Evolutionary conservation across 2,888 invertebrate genomes (phyloP), one percentile per base, ranked within the genome.

Genomic region (Dexiosoma caninum): DNA sequence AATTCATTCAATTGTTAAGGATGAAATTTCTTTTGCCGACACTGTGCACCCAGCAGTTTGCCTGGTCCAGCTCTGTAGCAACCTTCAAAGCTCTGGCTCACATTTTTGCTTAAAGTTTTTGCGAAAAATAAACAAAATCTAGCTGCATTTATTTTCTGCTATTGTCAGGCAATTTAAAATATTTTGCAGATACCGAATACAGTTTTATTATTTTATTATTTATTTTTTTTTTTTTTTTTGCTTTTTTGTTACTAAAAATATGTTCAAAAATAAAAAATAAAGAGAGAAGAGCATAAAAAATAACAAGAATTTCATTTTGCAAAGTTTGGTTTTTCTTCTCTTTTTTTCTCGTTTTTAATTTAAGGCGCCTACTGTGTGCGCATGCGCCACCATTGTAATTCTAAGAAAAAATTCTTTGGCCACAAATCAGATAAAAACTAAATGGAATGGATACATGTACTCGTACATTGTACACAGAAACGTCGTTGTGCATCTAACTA

Each of bases 341-440:
- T 16, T 42, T 8, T 21, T 21, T 46, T 21, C 8, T 23, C 4
- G 12, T 32, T 64, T 44, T 62, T 14, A 35, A 72, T 53, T 78
- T 37, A 57, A 66, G 80, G 80, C 80, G 74, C 78, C 78, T 78
- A 69, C 62, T 78, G 62, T 72, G 67, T 62, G 78, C 74, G 80
- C 80, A 80, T 80, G 80, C 75, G 80, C 80, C 80, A 80, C 79
- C n/a, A 69, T 69, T 23, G 66, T 69, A 71, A 71, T 80, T 80
- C 80, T 71, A 46, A 76, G 80, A 80, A 80, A 46, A 59, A 76
- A 75, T 76, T 71, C 75, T 44, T 46, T 66, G 19, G 62, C 46
- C 40, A 66, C 42, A 59, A 44, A 59, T 66, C 64, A 44, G 49
- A 66, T 67, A 74, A 72, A 37, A 64, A 35, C 23, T n/a, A n/a